Evolutionary conservation across 2,113 vertebrate genomes (phyloP).

Genomic region (Catharus minimus): DNA sequence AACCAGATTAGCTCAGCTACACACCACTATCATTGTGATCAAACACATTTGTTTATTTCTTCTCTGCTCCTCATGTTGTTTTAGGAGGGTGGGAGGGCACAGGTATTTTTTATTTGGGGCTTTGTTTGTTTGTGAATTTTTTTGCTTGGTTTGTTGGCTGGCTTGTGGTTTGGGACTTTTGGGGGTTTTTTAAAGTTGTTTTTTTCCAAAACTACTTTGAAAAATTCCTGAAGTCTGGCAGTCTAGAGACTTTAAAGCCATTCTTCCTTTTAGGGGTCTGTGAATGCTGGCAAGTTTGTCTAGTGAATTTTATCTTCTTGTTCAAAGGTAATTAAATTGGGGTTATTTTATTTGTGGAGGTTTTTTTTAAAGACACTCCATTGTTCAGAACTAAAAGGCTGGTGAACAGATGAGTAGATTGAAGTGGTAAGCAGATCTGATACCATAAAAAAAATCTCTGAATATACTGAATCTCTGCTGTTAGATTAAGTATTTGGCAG

Average conservation of each 20-base stretch:
- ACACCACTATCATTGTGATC: not conserved
- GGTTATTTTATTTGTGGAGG: not conserved
- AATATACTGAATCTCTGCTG: not conserved
- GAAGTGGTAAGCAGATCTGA: not conserved
- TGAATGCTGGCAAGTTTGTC: not conserved
- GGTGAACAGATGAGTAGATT: not conserved
- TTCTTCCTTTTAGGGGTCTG: not conserved
- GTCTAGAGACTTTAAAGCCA: not conserved
- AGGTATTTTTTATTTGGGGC: not conserved
- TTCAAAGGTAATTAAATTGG: not conserved
- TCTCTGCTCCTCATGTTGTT: not conserved
- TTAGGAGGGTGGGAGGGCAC: fast-evolving
- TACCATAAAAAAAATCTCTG: not conserved
- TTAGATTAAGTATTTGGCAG: not conserved
- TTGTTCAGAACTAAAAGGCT: not conserved
- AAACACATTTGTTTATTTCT: not conserved
- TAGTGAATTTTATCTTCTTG: not conserved
- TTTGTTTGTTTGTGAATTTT: not conserved
- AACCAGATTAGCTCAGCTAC: not conserved
- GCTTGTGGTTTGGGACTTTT: not conserved
- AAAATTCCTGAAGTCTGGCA: not conserved
- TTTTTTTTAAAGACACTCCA: not conserved
- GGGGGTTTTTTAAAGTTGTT: not conserved
- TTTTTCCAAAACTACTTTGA: not conserved
- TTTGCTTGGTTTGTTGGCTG: not conserved